phyloP scores from a whole-genome alignment of 2,113 vertebrate species.

The Serinus canaria region DNA sequence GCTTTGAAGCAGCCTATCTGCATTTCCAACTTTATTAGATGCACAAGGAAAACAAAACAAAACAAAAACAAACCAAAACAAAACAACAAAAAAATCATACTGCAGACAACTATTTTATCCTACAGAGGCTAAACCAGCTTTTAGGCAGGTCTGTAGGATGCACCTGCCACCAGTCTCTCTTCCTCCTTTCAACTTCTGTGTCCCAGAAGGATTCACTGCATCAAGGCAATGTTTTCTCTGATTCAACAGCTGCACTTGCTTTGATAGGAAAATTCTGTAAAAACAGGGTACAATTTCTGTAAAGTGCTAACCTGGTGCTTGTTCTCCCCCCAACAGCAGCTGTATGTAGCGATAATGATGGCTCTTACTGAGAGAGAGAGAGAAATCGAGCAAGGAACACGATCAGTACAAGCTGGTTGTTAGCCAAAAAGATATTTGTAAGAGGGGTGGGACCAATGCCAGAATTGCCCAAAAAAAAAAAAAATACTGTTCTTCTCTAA shows the following conservation, averaged over 20 bases:
- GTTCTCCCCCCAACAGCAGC: neutral
- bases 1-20: neutral
- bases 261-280: neutral
- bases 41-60: neutral
- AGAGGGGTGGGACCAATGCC: neutral
- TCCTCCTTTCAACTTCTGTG: neutral
- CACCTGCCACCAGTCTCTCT: neutral
- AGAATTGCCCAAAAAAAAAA: neutral
- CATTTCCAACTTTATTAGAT: neutral
- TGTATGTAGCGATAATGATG: rapidly evolving
- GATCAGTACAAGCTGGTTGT: rapidly evolving
- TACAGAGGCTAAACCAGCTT: neutral
- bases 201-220: neutral
- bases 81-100: neutral
- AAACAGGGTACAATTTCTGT: neutral
- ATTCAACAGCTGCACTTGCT: neutral
- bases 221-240: neutral
- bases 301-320: neutral
- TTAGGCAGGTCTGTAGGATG: neutral
- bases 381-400: rapidly evolving
- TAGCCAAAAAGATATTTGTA: neutral
- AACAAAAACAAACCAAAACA: neutral
- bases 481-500: neutral
- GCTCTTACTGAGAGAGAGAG: neutral
- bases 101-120: neutral